Base-by-base conservation (phyloP, 2,113 vertebrate genomes). In the Ophiodon elongatus region DNA sequence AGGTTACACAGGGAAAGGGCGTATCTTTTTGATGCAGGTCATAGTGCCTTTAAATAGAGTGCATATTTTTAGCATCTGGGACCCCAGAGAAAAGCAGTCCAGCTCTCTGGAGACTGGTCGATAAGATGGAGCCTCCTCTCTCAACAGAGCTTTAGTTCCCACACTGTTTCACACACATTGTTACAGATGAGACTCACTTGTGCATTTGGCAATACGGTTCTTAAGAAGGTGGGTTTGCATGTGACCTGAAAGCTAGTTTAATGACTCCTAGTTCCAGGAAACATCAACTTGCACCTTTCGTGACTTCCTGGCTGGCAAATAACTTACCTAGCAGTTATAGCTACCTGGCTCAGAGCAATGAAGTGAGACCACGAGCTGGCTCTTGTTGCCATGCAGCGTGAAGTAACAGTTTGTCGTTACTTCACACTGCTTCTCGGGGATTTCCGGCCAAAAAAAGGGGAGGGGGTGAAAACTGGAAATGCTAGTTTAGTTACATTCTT, bases 301-400 rank as follows among this genome's bases (percentile, higher is more conserved):
- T 82, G 82, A 90, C 82, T 90, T 87, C 75, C 80, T 77, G 78
- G 59, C 73, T 66, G 64, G 6, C 4, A 4, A 2, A 33, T 31
- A 88, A 92, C 65, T 89, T 74, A 59, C 65, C 80, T 31, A 62
- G 73, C 72, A 88, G 73, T 70, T 25, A n/a, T n/a, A 59, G 73
- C 83, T 77, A 75, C 47, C 56, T 27, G 35, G n/a, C 57, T 31
- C 45, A 41, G 8, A 67, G 52, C 37, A 2, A 13, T 4, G n/a
- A 59, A 83, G 66, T 73, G 85, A 68, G 56, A 54, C 82, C 52
- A 50, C 87, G n/a, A 76, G 70, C 83, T 76, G 23, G 82, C 4
- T 66, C 11, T 21, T 67, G 60, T 25, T 57, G 54, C 35, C 23
- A 9, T 33, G 3, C 35, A 17, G n/a, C 4, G 54, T 78, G 73